Conservation (phyloP, 2,888 invertebrate genomes). For the Dermolepida albohirtum region DNA sequence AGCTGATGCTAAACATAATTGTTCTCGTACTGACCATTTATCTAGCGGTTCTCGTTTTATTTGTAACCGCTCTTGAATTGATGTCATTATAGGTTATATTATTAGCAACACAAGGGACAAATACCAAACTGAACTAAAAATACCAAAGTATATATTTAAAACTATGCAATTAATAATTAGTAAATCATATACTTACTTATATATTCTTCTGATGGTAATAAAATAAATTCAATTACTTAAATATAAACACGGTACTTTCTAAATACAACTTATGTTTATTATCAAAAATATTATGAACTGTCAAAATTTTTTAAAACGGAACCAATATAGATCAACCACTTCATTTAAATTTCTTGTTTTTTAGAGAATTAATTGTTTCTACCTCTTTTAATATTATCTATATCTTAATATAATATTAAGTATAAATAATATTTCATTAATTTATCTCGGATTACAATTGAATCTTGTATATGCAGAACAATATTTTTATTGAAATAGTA, state of each 20-base stretch:
- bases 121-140: too few species aligned
- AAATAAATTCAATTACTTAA: neutral
- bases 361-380: too few species aligned
- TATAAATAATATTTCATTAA: too few species aligned
- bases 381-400: too few species aligned
- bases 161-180: neutral
- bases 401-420: too few species aligned
- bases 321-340: neutral
- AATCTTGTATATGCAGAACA: too few species aligned
- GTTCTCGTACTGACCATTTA: slow-evolving; percentile 87
- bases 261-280: too few species aligned
- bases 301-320: slow-evolving; percentile 4
- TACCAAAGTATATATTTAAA: neutral
- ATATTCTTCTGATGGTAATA: too few species aligned
- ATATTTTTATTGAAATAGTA: neutral
- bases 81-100: slow-evolving; percentile 54
- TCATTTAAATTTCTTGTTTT: too few species aligned
- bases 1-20: slow-evolving; percentile 87
- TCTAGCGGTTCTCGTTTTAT: slow-evolving; percentile 80
- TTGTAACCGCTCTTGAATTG: slow-evolving; percentile 64
- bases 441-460: too few species aligned
- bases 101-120: neutral
- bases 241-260: too few species aligned
- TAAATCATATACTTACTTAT: neutral
- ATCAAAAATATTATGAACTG: too few species aligned